Evolutionary conservation across 2,797 vertebrate species (phyloP).

Genomic region (Cuniculus paca): DNA sequence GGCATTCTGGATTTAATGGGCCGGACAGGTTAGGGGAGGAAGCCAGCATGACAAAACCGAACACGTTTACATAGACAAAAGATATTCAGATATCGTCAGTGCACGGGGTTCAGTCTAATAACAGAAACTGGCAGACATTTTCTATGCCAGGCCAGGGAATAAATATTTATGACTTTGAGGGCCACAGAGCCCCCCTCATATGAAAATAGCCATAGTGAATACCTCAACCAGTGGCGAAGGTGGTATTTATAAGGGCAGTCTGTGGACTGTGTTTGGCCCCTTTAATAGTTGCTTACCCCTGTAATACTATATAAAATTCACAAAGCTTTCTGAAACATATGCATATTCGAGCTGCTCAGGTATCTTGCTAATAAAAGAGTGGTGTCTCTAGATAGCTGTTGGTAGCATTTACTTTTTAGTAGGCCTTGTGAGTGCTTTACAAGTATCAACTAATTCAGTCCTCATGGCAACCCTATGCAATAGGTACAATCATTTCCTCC

Average conservation of each 20-base stretch:
- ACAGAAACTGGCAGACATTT: background rate
- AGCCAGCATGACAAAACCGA: background rate
- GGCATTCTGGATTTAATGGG: background rate
- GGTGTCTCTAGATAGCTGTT: background rate
- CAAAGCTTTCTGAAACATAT: background rate
- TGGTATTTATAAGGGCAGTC: background rate
- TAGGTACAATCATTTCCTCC: background rate
- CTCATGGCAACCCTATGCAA: rapidly evolving
- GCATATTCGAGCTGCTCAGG: background rate
- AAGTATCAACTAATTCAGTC: background rate
- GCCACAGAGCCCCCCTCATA: background rate
- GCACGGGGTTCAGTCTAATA: background rate
- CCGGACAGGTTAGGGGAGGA: background rate
- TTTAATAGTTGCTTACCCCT: background rate
- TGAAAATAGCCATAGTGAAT: background rate
- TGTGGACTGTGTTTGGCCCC: background rate
- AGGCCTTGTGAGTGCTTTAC: background rate
- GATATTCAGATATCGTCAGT: background rate
- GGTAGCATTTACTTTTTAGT: background rate
- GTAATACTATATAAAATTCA: background rate
- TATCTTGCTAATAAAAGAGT: background rate
- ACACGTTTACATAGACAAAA: background rate
- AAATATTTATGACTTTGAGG: background rate
- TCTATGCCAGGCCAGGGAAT: background rate
- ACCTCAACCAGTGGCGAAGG: background rate